Base-by-base conservation (phyloP, 2,888 invertebrate genomes). In the Eucera pruinosa region DNA sequence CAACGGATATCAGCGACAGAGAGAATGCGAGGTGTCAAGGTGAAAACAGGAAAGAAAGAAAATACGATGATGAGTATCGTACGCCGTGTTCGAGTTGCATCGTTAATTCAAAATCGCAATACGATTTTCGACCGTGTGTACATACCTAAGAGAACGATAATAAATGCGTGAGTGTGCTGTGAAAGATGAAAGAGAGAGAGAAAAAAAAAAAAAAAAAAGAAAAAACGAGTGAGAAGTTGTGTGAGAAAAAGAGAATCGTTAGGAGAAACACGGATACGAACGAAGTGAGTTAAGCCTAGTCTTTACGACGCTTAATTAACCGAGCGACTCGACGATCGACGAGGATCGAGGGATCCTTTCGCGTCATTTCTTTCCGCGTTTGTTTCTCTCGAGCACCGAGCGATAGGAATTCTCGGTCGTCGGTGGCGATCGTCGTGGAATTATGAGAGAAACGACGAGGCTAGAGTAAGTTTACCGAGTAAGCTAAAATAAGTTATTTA, bases 71-170 rank as follows among this genome's bases (percentile, higher is more conserved):
- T 48, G n/a, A 66, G 66, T 36, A 41, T 58, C 45, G 25, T 18
- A 18, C 41, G 13, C 18, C 43, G 33, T 73, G 70, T 80, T 86
- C 78, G 62, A 75, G 64, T 78, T 85, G 76, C 58, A 74, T 78
- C 78, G 79, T 85, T 77, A 43, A 69, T 75, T 54, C 23, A 57
- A 78, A 65, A 68, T 77, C 77, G 82, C 83, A 84, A 85, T 86
- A 86, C 85, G 80, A 86, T 72, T 86, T 87, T 84, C 78, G 82
- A 86, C 86, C 86, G 87, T 83, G 83, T 90, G 90, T 90, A 90
- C 87, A 88, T 90, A 89, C 78, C 78, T 88, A 86, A 83, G 69
- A 76, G 73, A 81, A 82, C 66, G 80, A 80, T 79, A 80, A 82
- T 77, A 81, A n/a, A 83, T 57, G 30, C 54, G 54, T 18, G 58